phyloP scores from a whole-genome alignment of 2,113 vertebrate species.

The Anhinga anhinga region DNA sequence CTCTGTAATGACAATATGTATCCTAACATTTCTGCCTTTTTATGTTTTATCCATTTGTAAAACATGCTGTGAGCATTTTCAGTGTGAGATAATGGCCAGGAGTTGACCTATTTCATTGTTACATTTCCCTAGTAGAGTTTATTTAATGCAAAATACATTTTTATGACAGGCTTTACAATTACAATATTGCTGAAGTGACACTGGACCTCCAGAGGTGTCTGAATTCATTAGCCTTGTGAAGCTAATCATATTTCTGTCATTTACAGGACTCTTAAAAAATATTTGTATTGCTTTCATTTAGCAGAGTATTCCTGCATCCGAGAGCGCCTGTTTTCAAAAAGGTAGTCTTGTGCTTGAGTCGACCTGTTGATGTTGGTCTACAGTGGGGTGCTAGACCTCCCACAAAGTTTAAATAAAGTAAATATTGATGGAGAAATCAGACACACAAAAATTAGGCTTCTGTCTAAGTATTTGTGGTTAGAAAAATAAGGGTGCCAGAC shows the following conservation, averaged over 20 bases:
- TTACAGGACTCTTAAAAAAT: slow-evolving; percentile 15
- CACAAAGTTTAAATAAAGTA: slow-evolving; percentile 50
- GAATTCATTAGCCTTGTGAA: slow-evolving; percentile 51
- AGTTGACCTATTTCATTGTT: slow-evolving; percentile 35
- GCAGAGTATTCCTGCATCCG: background rate
- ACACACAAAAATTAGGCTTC: slow-evolving; percentile 48
- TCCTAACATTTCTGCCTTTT: background rate
- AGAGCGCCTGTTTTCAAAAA: slow-evolving; percentile 28
- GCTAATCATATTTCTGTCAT: slow-evolving; percentile 26
- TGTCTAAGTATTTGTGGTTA: slow-evolving; percentile 62
- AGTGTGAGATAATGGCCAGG: background rate
- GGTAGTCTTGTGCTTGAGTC: background rate
- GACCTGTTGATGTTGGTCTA: slow-evolving; percentile 7
- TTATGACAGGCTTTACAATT: slow-evolving; percentile 44
- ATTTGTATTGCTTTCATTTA: background rate
- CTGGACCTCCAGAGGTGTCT: background rate
- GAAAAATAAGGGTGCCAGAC: slow-evolving; percentile 43
- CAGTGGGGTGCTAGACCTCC: slow-evolving; percentile 35
- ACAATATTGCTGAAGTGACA: slow-evolving; percentile 24
- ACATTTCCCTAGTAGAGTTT: slow-evolving; percentile 20
- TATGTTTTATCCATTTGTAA: background rate
- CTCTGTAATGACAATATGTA: background rate
- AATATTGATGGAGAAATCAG: slow-evolving; percentile 60
- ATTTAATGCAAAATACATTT: slow-evolving; percentile 49
- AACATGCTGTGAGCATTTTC: background rate